phyloP scores from a whole-genome alignment of 2,113 vertebrate species.

The Ibidorhyncha struthersii region DNA sequence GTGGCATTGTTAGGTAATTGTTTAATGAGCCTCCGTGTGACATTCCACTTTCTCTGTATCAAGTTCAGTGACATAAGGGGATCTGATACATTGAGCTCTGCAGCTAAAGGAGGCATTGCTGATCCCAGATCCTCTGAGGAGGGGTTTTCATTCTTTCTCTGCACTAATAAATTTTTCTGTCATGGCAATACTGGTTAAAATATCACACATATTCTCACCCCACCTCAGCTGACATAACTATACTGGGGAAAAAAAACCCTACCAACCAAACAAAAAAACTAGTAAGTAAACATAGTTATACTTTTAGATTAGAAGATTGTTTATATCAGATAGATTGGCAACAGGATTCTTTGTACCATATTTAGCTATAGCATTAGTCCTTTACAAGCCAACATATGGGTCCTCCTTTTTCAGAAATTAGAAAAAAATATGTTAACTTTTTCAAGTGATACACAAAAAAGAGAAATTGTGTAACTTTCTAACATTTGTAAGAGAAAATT shows the following conservation, averaged over 20 bases:
- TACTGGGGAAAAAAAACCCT: not conserved
- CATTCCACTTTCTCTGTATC: not conserved
- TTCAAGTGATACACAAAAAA: not conserved
- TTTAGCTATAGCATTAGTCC: not conserved
- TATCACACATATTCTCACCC: not conserved
- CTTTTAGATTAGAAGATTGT: not conserved
- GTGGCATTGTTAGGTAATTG: not conserved
- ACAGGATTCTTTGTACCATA: not conserved
- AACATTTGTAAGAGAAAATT: not conserved
- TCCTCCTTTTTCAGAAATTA: not conserved
- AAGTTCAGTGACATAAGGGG: not conserved
- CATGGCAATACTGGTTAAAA: not conserved
- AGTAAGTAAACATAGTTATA: not conserved
- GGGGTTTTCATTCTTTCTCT: not conserved
- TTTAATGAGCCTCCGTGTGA: not conserved
- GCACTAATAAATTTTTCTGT: not conserved
- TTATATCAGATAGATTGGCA: not conserved
- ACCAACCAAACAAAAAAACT: not conserved
- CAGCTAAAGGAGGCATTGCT: not conserved
- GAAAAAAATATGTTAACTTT: not conserved
- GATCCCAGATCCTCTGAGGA: not conserved
- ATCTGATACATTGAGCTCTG: not conserved
- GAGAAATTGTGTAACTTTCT: not conserved
- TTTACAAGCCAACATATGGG: not conserved
- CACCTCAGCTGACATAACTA: not conserved